Base-by-base conservation (phyloP, 2,888 invertebrate species). In the Therioaphis trifolii region DNA sequence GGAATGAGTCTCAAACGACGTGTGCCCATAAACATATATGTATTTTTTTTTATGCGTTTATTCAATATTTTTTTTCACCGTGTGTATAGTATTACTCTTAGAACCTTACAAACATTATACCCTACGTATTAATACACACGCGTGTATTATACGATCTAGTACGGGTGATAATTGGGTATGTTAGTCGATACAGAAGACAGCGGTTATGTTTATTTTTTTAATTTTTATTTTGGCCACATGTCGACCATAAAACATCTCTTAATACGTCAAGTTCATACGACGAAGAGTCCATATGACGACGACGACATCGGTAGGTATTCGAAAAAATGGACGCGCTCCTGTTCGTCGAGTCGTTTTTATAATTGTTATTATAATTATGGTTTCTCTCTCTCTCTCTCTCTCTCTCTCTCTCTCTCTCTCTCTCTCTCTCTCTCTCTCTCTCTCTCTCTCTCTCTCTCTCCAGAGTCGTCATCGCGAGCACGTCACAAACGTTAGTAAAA, bases 181-280 rank as follows among this genome's bases (percentile, higher is more conserved):
- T 61, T 15, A 61, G 27, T 27, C 7, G 61, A 27, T 29, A 61
- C 15, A 61, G 27, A 61, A 15, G 5, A 27, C 61, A 12, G 61
- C 27, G 27, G 27, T 15, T 14, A 27, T 61, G 61, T 61, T 61
- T 3, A 4, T 27, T 24, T 27, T 52, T 52, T 52, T 18, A 18
- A 3, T 52, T 52, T 52, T 18, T 52, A 3, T 52, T 52, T 61
- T 61, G n/a, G 18, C 71, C 71, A 71, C 27, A 46, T 71, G 71
- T 71, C 49, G 71, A 11, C 46, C 46, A 46, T 71, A 71, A 49
- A 71, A 49, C 49, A 52, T 72, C 49, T 72, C 29, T 52, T n/a
- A 35, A 14, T 29, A 5, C 12, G 46, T 35, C 2, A 18, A 63
- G 14, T 0, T 4, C 27, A 4, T 4, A 27, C 27, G 4, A 61